These are phyloP conservation scores for Agelaius tricolor DNA, from an alignment of 2,113 vertebrate genomes.

Conservation along the genomic window DNA sequence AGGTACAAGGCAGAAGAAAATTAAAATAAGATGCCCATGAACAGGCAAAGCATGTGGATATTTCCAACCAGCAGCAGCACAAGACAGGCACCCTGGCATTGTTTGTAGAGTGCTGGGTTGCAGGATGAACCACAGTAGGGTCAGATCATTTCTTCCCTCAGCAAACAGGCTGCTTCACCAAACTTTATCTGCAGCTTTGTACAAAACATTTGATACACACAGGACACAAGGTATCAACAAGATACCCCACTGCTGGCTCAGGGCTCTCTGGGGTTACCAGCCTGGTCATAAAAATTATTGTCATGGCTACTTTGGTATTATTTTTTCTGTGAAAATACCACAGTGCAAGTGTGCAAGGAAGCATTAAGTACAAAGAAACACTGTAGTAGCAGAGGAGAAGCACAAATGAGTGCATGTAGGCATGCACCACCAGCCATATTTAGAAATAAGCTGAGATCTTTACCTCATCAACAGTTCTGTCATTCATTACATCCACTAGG, in stretches of 20 bases:
- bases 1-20: not conserved
- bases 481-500: conserved; percentile 86
- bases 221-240: not conserved
- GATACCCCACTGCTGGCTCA: not conserved
- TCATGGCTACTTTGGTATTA: not conserved
- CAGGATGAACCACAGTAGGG: not conserved
- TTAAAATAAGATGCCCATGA: not conserved
- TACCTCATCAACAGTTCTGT: conserved; percentile 88
- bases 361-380: not conserved
- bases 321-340: not conserved
- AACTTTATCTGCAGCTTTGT: not conserved
- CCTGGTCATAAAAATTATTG: not conserved
- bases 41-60: not conserved
- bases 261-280: not conserved
- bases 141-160: not conserved
- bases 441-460: conserved; percentile 7
- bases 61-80: not conserved
- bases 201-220: not conserved
- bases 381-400: not conserved
- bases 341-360: not conserved
- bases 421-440: not conserved
- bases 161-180: not conserved
- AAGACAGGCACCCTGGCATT: not conserved
- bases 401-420: not conserved
- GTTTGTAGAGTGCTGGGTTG: not conserved